Evolutionary conservation across 2,888 invertebrate genomes (phyloP), one percentile per base, ranked within the genome.

Genomic region (Dolichopus griseipennis): DNA sequence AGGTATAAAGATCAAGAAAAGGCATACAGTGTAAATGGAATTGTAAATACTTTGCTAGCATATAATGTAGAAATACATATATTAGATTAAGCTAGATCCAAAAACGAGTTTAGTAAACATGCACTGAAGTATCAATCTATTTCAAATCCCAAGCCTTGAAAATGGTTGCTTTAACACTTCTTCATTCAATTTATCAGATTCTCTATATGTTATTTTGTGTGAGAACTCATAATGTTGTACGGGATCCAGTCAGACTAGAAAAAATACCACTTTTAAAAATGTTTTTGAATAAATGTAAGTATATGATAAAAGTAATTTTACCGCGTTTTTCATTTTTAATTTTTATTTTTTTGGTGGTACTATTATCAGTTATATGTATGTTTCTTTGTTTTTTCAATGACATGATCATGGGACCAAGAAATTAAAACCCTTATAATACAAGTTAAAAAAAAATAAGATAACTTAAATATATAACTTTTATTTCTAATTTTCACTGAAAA

Each of bases 241-340:
- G n/a, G n/a, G n/a, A n/a, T n/a, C n/a, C n/a, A n/a, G 2, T 18
- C 6, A 18, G 52, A 18, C 15, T 52, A 52, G 52, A 18, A 52
- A 52, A n/a, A 18, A 18, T 18, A 18, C 8, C 52, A 15, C 18
- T 15, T 52, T 52, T 27, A 27, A 27, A 27, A 27, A 27, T 27
- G 5, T 27, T 4, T 27, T n/a, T 27, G 3, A 27, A 27, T 27
- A 27, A 15, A 52, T 18, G 18, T 52, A 52, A 18, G 18, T n/a
- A n/a, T n/a, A 52, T 52, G 52, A 52, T 52, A 18, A 52, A 52
- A 52, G 52, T 52, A 52, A 52, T 52, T 52, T 52, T 52, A 52
- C 52, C 52, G 52, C 52, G 18, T 18, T 41, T 41, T 41, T 41
- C 15, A 12, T 41, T 41, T 41, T 18, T 7, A 15, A 6, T 52